Evolutionary conservation across 2,888 invertebrate genomes (phyloP).

Genomic region (Uloborus plumipes): DNA sequence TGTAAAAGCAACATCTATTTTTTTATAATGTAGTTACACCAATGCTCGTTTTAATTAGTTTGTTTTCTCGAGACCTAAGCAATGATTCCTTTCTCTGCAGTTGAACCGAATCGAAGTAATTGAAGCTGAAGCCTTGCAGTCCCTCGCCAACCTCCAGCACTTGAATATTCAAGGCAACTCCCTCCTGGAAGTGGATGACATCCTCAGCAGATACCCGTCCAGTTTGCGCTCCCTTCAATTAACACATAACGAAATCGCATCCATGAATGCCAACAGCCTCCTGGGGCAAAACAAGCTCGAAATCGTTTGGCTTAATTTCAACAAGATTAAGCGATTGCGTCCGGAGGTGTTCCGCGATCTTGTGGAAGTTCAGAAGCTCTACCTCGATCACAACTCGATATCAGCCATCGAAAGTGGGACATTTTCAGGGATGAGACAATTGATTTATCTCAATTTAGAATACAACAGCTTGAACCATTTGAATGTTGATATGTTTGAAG

Average conservation of each 20-base stretch:
- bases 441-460: conserved; percentile 71
- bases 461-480: conserved; percentile 68
- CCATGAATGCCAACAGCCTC: conserved; percentile 83
- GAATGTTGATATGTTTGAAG: conserved; percentile 66
- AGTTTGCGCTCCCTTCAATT: conserved; percentile 75
- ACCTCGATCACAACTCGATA: conserved; percentile 85
- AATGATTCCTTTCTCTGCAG: conserved; percentile 72
- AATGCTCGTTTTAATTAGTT: too few relatives aligned
- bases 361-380: conserved; percentile 82
- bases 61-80: neutral
- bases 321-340: conserved; percentile 81
- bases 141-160: conserved; percentile 78
- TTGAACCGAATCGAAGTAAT: conserved; percentile 87
- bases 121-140: conserved; percentile 69
- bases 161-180: conserved; percentile 89
- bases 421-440: conserved; percentile 80
- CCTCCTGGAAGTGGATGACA: conserved; percentile 82
- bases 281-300: conserved; percentile 83
- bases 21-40: too few relatives aligned
- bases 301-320: conserved; percentile 90
- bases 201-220: conserved; percentile 75
- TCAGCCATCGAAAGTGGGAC: conserved; percentile 84
- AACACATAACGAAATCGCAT: conserved; percentile 82
- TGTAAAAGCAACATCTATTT: too few relatives aligned
- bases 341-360: conserved; percentile 84